Evolutionary conservation across 2,113 vertebrate species (phyloP), one percentile per base, ranked within the genome.

Genomic region (Damaliscus lunatus): DNA sequence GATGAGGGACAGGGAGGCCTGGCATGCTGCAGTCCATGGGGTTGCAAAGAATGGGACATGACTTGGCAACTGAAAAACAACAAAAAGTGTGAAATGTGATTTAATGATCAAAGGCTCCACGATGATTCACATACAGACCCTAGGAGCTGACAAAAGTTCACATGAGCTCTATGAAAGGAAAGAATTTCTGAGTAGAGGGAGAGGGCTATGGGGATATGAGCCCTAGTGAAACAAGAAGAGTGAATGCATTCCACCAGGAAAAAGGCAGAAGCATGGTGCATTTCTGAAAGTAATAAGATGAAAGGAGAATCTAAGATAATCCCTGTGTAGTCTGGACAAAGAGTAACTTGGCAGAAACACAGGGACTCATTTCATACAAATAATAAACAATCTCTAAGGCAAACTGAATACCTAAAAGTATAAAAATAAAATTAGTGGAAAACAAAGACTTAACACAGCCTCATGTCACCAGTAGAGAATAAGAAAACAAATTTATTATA

Each of bases 381-480:
- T 19, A 86, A 95, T 60, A 60, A 88, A 64, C 46, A 57, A 71
- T 52, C 55, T 88, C 55, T 90, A 82, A 62, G 36, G 52, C 36
- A 96, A 95, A 92, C 1, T 88, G 59, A 96, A 27, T 82, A 92
- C 57, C 55, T 84, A 88, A 60, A 96, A 67, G 40, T 33, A 88
- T 71, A 62, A 90, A 90, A 93, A 78, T 84, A 81, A 95, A 81
- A 93, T 53, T 57, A 94, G n/a, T 88, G 29, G 83, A 93, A 86
- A 95, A 48, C 48, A 82, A 92, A 92, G 29, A 91, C 16, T n/a
- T 81, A 89, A 86, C 48, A 91, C 12, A 52, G 85, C 40, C 29
- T 85, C 46, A 16, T 29, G 14, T 95, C 74, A 36, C 83, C 77
- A 78, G 29, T 5, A 96, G 21, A 78, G 40, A 87, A 88, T 25